Evolutionary conservation across 2,888 invertebrate genomes (phyloP), one percentile per base, ranked within the genome.

Genomic region (Entomobrya proxima): DNA sequence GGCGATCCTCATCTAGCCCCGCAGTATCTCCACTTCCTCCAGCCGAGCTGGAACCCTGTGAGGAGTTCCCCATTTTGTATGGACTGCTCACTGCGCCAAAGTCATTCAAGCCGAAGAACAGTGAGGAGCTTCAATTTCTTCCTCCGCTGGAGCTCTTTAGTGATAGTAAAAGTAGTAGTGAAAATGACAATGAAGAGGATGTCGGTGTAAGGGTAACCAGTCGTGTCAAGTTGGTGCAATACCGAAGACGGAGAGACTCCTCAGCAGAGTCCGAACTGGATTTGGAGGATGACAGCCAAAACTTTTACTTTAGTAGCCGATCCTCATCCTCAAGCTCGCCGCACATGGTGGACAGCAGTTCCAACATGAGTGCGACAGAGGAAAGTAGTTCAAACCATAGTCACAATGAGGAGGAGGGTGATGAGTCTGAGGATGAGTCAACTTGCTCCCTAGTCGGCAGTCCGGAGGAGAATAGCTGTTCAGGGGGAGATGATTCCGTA

Each of bases 41-140:
- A 11, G 58, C 84, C 4, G 87, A 87, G 30, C 35, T 88, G 78
- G 89, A 88, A 52, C 89, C 89, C 6, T 64, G 87, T 32, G 88
- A 87, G 74, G 89, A 88, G 58, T 89, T 88, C 47, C 89, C 89
- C 24, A 89, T 89, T 74, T 64, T 89, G 18, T 89, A 86, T 80
- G 82, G 86, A 32, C 79, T 89, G 21, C 86, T 89, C 30, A 89
- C 89, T 32, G 87, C 86, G 7, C 85, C 85, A n/a, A 85, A 85
- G 64, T 85, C 85, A n/a, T 85, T 85, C 47, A 85, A 85, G 52
- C 85, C 85, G 32, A 85, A 75, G 58, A 85, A 85, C 67, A 80
- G 80, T 55, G 85, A 80, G 27, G 85, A 85, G 58, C 67, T 85
- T 2, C 74, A 79, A n/a, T 30, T 72, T 2, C 67, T 85, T 27